These are phyloP conservation scores for Channa striata DNA, from an alignment of 2,797 vertebrate species.

Conservation along the genomic window DNA sequence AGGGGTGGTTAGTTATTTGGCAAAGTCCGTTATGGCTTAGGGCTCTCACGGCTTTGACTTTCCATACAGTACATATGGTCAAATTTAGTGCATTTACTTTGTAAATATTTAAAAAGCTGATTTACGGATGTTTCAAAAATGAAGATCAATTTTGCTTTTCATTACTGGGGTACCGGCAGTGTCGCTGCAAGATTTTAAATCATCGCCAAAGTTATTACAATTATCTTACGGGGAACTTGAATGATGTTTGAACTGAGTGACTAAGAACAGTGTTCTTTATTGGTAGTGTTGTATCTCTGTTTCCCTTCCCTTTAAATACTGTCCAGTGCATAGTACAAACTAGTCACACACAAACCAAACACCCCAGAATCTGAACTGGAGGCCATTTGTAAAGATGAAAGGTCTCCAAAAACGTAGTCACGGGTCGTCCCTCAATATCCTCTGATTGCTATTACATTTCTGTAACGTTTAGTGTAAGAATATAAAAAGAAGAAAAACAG, in stretches of 20 bases:
- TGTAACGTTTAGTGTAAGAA: not conserved
- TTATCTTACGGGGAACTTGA: not conserved
- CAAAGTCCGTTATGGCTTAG: no score
- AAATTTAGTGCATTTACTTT: no score
- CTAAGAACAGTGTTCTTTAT: not conserved
- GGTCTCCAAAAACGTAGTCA: constrained; percentile 1
- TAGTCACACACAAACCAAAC: constrained; percentile 10
- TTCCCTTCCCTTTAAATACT: not conserved
- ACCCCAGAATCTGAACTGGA: not conserved
- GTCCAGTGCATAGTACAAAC: no score
- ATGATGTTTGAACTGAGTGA: no score
- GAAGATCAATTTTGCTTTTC: no score
- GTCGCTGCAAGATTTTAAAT: not conserved
- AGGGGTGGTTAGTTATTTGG: no score
- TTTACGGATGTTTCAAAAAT: no score
- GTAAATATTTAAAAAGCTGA: no score
- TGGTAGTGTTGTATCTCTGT: not conserved
- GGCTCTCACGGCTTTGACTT: no score
- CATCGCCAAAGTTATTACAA: no score
- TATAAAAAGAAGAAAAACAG: not conserved
- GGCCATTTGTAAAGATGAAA: not conserved
- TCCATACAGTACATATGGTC: no score
- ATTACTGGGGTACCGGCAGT: no score
- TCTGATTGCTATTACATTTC: not conserved
- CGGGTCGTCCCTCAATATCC: not conserved